These are phyloP conservation scores for Prunella fulvescens DNA, from an alignment of 2,113 vertebrate species.

Conservation along the genomic window DNA sequence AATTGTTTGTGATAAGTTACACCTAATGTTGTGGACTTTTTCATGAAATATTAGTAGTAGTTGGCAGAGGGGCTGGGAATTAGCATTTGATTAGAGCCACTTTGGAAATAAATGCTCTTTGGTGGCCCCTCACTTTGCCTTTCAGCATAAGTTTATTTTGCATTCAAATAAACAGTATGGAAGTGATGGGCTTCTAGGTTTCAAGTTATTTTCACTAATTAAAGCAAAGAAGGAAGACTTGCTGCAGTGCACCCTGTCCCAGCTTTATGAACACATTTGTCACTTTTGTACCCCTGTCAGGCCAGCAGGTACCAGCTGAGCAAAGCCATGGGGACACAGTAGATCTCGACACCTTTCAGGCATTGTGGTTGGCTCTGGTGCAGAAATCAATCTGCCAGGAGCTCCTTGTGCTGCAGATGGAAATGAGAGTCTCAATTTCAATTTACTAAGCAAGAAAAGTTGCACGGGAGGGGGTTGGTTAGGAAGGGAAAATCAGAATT, in stretches of 20 bases:
- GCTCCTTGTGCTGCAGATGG: neutral
- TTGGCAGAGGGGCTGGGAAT: slow-evolving; percentile 28
- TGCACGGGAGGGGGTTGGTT: neutral
- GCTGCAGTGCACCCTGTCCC: neutral
- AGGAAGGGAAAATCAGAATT: slow-evolving; percentile 14
- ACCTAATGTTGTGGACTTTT: slow-evolving; percentile 38
- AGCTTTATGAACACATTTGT: neutral
- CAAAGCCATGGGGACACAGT: neutral
- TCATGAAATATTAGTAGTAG: slow-evolving; percentile 44
- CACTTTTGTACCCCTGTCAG: neutral
- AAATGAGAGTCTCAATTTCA: slow-evolving; percentile 11
- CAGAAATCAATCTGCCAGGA: slow-evolving; percentile 6
- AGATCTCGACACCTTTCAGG: neutral
- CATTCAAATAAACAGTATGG: neutral
- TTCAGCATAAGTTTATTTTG: neutral
- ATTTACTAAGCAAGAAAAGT: slow-evolving; percentile 38
- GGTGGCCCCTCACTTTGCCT: neutral
- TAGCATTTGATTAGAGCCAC: slow-evolving; percentile 48
- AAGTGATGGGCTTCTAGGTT: neutral
- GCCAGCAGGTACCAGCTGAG: neutral
- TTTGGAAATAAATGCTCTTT: slow-evolving; percentile 33
- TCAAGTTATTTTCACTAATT: slow-evolving; percentile 34
- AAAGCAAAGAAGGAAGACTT: neutral
- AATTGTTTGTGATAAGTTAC: slow-evolving; percentile 45
- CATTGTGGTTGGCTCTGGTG: neutral